These are phyloP conservation scores for Tinea semifulvella DNA, from an alignment of 2,888 invertebrate genomes.

Conservation along the genomic window DNA sequence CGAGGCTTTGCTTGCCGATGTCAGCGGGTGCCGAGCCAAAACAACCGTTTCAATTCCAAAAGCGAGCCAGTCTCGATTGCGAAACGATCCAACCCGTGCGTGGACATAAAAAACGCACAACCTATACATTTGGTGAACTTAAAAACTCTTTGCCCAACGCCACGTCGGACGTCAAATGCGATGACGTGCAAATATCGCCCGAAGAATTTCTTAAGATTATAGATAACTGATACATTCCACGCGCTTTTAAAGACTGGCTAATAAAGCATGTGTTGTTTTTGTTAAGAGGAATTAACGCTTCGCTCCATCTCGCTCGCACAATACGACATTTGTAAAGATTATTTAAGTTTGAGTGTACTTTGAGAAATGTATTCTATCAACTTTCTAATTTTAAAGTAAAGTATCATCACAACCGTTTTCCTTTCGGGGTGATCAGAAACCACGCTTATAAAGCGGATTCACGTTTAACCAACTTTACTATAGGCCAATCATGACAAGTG, in stretches of 20 bases:
- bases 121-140: constrained; percentile 57
- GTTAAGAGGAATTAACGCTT: too few species aligned
- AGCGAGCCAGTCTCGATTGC: constrained; percentile 41
- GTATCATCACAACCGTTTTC: too few species aligned
- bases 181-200: constrained; percentile 38
- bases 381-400: too few species aligned
- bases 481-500: too few species aligned
- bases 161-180: constrained; percentile 21
- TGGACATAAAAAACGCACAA: constrained; percentile 27
- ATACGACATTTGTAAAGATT: too few species aligned
- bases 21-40: constrained; percentile 51
- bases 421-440: too few species aligned
- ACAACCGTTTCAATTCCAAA: constrained; percentile 43
- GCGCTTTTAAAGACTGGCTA: not conserved
- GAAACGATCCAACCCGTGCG: constrained; percentile 28
- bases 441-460: too few species aligned
- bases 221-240: constrained; percentile 34
- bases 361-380: too few species aligned
- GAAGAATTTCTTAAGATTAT: constrained; percentile 52
- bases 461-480: too few species aligned
- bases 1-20: constrained; percentile 48
- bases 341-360: too few species aligned
- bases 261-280: not conserved
- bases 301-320: too few species aligned
- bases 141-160: constrained; percentile 54